These are phyloP conservation scores for Aspidapion aeneum DNA, from an alignment of 2,888 invertebrate species.

Conservation along the genomic window DNA sequence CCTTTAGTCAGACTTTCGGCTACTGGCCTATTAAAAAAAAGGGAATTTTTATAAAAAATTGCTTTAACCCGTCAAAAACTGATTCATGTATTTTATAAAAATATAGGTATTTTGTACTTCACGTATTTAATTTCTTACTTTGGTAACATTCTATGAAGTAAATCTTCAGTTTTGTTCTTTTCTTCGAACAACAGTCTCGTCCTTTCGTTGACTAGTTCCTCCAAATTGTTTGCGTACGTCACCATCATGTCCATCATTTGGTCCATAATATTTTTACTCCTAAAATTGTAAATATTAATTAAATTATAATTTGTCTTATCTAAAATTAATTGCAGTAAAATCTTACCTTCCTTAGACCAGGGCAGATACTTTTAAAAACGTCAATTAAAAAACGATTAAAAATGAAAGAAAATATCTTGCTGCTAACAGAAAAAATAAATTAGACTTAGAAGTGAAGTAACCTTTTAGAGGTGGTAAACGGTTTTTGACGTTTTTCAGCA, in stretches of 20 bases:
- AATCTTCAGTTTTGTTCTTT: constrained; percentile 89
- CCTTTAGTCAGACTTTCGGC: constrained; percentile 85
- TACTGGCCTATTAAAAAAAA: constrained; percentile 70
- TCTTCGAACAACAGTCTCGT: constrained; percentile 87
- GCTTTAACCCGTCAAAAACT: neutral
- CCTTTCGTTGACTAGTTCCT: constrained; percentile 89
- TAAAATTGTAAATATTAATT: constrained; percentile 45
- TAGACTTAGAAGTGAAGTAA: too few species aligned
- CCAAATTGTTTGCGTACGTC: constrained; percentile 91
- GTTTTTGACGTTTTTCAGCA: too few species aligned
- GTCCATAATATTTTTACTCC: constrained; percentile 89
- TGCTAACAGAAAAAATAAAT: too few species aligned
- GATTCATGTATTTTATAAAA: too few species aligned
- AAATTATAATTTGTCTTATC: neutral
- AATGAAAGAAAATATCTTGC: too few species aligned
- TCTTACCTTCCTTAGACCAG: too few species aligned
- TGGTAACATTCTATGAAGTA: constrained; percentile 91
- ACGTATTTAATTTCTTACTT: constrained; percentile 57
- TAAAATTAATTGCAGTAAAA: neutral
- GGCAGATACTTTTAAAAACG: too few species aligned
- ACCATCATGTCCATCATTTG: constrained; percentile 99
- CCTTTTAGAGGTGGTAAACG: too few species aligned
- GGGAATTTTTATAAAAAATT: constrained; percentile 3
- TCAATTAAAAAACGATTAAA: too few species aligned
- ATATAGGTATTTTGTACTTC: too few species aligned